Evolutionary conservation across 2,797 vertebrate species (phyloP).

Genomic region (Eidolon dupreanum): DNA sequence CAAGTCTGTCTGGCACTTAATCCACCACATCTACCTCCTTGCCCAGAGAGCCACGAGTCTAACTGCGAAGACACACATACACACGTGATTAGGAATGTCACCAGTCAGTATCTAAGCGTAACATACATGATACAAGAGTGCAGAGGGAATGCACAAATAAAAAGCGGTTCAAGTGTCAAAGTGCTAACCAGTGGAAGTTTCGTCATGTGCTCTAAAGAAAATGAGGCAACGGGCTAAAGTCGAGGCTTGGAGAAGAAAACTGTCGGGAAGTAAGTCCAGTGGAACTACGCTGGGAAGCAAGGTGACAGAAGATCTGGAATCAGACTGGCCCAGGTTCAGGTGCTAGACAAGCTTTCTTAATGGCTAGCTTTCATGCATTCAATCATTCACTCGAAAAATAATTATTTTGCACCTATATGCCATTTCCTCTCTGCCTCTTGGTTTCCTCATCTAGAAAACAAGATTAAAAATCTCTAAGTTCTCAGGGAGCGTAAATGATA

Average conservation of each 20-base stretch:
- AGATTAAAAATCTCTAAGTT: not conserved
- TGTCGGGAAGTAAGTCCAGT: not conserved
- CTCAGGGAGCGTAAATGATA: not conserved
- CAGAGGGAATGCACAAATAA: not conserved
- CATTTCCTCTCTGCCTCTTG: not conserved
- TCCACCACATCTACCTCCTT: not conserved
- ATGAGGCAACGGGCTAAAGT: not conserved
- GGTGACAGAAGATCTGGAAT: not conserved
- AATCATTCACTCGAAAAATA: not conserved
- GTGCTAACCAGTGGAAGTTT: not conserved
- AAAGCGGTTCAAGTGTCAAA: not conserved
- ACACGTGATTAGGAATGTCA: not conserved
- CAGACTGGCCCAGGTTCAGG: not conserved
- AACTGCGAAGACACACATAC: not conserved
- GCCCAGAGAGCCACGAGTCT: not conserved
- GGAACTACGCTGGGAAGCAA: not conserved
- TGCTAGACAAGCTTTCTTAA: not conserved
- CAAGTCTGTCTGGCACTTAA: not conserved
- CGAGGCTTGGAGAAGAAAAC: not conserved
- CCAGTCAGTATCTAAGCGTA: not conserved
- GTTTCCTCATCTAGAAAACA: constrained; percentile 38
- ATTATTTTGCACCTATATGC: not conserved
- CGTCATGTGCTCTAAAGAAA: constrained; percentile 15
- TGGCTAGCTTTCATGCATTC: not conserved
- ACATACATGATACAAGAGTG: not conserved